phyloP scores from a whole-genome alignment of 2,113 vertebrate species.

The Sturnus vulgaris region DNA sequence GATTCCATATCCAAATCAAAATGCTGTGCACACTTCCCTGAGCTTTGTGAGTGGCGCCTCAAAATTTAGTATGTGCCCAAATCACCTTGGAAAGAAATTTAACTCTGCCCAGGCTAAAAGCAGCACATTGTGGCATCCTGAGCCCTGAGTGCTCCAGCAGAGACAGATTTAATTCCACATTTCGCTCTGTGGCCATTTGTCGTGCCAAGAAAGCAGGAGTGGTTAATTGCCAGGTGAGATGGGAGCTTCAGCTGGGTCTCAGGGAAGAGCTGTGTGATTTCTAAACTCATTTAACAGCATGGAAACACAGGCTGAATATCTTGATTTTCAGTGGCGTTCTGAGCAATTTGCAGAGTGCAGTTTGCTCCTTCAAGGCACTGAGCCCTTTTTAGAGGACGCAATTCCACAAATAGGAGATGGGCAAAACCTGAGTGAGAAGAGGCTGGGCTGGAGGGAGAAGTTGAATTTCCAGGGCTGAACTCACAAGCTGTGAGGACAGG shows the following conservation, averaged over 20 bases:
- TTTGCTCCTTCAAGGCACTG: background rate
- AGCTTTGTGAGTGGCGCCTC: background rate
- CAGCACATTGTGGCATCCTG: background rate
- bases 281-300: background rate
- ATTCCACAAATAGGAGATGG: background rate
- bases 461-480: background rate
- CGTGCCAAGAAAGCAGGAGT: accelerated
- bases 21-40: accelerated
- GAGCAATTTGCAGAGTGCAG: background rate
- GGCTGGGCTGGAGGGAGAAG: background rate
- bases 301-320: background rate
- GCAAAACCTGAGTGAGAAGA: background rate
- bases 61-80: background rate
- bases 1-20: background rate
- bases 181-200: background rate
- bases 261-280: background rate
- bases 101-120: background rate
- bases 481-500: background rate
- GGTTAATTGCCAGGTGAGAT: background rate
- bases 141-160: background rate
- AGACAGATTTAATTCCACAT: background rate
- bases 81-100: background rate
- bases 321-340: background rate
- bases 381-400: background rate
- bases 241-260: background rate